phyloP scores from a whole-genome alignment of 2,888 invertebrate species.

The Parascotia fuliginaria region DNA sequence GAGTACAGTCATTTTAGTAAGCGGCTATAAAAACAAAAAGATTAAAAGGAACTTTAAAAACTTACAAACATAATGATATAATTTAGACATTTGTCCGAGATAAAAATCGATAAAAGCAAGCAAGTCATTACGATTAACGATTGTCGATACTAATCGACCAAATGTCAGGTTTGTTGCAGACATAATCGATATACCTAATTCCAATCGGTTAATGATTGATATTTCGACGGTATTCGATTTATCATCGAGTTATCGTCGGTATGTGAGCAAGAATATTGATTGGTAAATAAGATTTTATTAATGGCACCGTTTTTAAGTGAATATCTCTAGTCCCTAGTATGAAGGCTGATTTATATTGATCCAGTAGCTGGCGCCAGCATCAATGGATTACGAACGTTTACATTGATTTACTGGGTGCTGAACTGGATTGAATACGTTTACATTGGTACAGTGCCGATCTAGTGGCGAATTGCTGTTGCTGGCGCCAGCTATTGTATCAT shows the following conservation, averaged over 20 bases:
- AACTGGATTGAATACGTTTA: too few species aligned
- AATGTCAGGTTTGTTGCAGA: constrained; percentile 31
- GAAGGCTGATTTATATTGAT: too few species aligned
- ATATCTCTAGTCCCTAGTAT: too few species aligned
- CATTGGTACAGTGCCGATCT: too few species aligned
- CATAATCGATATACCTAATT: constrained; percentile 30
- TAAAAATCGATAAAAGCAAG: constrained; percentile 39
- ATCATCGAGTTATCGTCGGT: constrained; percentile 19
- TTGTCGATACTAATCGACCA: constrained; percentile 38
- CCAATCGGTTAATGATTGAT: constrained; percentile 10
- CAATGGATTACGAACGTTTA: too few species aligned
- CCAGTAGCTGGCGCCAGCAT: too few species aligned
- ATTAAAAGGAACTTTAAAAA: background rate
- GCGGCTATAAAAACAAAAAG: background rate
- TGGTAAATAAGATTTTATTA: background rate
- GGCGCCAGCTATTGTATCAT: too few species aligned
- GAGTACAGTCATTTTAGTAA: too few species aligned
- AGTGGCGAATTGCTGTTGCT: too few species aligned
- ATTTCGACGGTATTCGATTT: constrained; percentile 20
- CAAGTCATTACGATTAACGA: constrained; percentile 39
- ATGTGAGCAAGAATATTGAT: background rate
- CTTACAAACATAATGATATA: constrained; percentile 5
- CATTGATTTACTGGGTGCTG: too few species aligned
- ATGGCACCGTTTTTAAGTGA: background rate
- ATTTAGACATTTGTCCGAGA: constrained; percentile 25